A percentile compares a stretch with the other conserved stretches of the same genome.
phyloP scores from a whole-genome alignment of 2,113 vertebrate genomes.

The Callipepla squamata region DNA sequence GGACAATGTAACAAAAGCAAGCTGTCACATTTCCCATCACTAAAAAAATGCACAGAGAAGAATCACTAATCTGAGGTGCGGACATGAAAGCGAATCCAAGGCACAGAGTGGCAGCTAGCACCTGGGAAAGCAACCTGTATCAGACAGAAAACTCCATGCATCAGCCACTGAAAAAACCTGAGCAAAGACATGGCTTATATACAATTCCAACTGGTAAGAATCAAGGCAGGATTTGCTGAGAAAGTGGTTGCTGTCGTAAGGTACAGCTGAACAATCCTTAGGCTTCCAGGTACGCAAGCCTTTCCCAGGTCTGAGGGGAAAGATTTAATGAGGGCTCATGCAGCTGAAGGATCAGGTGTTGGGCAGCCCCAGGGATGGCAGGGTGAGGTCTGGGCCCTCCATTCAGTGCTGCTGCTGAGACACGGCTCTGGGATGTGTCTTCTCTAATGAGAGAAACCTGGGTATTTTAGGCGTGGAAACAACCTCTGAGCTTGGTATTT shows the following conservation, averaged over 20 bases:
- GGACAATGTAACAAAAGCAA: not conserved
- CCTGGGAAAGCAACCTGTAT: not conserved
- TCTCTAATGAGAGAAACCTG: constrained; percentile 35
- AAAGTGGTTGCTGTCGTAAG: fast-evolving
- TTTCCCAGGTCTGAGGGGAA: not conserved
- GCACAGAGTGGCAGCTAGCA: not conserved
- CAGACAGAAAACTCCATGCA: not conserved
- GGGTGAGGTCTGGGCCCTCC: not conserved
- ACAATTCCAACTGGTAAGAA: not conserved
- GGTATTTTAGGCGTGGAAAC: constrained; percentile 25
- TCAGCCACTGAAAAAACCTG: not conserved
- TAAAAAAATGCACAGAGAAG: not conserved
- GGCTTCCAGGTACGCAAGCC: not conserved
- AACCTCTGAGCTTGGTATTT: not conserved
- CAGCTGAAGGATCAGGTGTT: not conserved
- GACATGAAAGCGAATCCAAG: not conserved
- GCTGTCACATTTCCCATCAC: not conserved
- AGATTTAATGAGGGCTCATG: not conserved
- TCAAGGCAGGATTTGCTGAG: not conserved
- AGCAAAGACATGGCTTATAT: not conserved
- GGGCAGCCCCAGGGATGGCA: not conserved
- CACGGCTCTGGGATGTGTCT: not conserved
- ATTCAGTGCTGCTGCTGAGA: not conserved
- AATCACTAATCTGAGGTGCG: not conserved
- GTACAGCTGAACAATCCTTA: not conserved